Evolutionary conservation across 2,113 vertebrate genomes (phyloP).

Genomic region (Nyctereutes procyonoides): DNA sequence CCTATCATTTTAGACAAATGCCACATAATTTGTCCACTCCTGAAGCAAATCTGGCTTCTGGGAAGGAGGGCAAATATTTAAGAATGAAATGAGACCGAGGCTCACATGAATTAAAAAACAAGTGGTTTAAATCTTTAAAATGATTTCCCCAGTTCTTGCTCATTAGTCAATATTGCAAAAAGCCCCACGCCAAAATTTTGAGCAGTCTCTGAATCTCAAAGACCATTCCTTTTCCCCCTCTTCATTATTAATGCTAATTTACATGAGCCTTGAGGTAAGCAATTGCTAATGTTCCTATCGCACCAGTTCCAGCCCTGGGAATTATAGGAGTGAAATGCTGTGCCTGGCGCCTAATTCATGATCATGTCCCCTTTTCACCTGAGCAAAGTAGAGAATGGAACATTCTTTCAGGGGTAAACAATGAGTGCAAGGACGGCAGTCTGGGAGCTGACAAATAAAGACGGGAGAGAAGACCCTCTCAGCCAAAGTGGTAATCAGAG

Average conservation of each 20-base stretch:
- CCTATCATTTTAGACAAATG: conserved; percentile 87
- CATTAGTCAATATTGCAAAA: conserved; percentile 86
- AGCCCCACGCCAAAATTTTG: conserved; percentile 56
- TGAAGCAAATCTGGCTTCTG: conserved; percentile 84
- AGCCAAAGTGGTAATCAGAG: conserved; percentile 80
- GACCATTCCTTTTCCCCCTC: conserved; percentile 35
- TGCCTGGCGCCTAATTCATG: conserved; percentile 36
- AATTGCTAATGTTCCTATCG: conserved; percentile 55
- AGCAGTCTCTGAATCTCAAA: conserved; percentile 71
- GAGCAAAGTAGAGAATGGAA: conserved; percentile 19
- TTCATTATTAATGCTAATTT: conserved; percentile 75
- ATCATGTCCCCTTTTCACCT: not conserved
- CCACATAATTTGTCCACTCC: conserved; percentile 85
- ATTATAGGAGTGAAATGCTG: not conserved
- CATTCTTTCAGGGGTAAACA: conserved; percentile 74
- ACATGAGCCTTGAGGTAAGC: conserved; percentile 66
- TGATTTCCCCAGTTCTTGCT: conserved; percentile 78
- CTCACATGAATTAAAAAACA: conserved; percentile 72
- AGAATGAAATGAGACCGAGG: conserved; percentile 85
- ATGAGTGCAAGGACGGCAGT: conserved; percentile 62
- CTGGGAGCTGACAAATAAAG: conserved; percentile 77
- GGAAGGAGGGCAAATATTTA: conserved; percentile 88
- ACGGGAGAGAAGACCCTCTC: conserved; percentile 63
- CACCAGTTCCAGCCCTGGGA: not conserved
- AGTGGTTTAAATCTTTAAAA: conserved; percentile 86